These are phyloP conservation scores for Narcine bancroftii DNA, from an alignment of 2,113 vertebrate species.

Conservation along the genomic window DNA sequence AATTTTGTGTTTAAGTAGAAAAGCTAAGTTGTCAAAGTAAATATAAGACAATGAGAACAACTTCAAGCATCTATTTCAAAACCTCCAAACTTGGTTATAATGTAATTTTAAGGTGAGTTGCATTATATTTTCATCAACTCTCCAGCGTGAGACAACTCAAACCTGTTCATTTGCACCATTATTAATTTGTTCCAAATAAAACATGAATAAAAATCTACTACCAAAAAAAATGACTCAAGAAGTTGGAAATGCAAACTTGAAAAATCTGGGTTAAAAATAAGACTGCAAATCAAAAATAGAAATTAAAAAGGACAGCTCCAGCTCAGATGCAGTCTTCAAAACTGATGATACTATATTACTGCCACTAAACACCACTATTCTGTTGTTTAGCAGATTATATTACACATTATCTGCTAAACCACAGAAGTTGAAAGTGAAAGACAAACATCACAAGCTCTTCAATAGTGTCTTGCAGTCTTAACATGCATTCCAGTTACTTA, in stretches of 20 bases:
- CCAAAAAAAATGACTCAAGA: background rate
- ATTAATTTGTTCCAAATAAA: constrained; percentile 25
- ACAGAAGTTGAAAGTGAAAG: constrained; percentile 16
- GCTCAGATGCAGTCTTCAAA: background rate
- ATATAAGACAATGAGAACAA: constrained; percentile 26
- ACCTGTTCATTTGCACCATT: constrained; percentile 4
- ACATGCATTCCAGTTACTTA: background rate
- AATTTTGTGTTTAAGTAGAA: constrained; percentile 47
- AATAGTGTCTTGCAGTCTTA: constrained; percentile 7
- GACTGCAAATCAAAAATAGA: constrained; percentile 17
- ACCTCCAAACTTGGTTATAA: constrained; percentile 4
- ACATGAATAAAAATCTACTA: background rate
- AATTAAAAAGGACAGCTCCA: background rate
- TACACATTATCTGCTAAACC: background rate
- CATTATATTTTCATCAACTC: constrained; percentile 5
- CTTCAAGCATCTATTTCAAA: constrained; percentile 1
- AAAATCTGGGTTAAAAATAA: background rate
- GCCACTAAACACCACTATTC: too few relatives aligned
- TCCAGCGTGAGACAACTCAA: constrained; percentile 12
- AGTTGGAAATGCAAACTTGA: constrained; percentile 2
- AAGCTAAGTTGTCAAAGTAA: constrained; percentile 39
- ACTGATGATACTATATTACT: background rate
- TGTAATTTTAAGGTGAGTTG: background rate
- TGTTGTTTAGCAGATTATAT: too few relatives aligned
- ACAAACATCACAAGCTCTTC: constrained; percentile 12